Evolutionary conservation across 23 tunicate species (phyloP), one percentile per base, ranked within the genome.

Genomic region (Corella eumyota): DNA sequence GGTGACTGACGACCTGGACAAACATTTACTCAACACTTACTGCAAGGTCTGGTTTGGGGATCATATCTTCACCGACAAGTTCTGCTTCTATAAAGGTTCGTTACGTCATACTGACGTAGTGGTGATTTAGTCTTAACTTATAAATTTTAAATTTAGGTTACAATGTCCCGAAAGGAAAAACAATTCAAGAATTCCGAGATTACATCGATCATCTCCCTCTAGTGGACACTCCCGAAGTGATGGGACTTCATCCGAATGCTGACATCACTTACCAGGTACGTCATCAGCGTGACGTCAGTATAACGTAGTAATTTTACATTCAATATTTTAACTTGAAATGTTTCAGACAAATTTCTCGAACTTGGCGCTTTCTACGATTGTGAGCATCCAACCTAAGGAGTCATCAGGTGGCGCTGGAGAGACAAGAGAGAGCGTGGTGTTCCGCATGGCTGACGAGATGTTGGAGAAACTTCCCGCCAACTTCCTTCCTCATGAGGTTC

Each of bases 201-300:
- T 78, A 84, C 70, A 93, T 93, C 56, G 95, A 93, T 25, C 62
- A 78, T 32, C 84, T 93, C 20, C 99, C 99, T n/a, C 36, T 78
- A 15, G 93, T 80, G 21, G 99, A 93, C 45, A 66, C 99, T 11
- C 99, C 99, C 6, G 99, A 93, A 67, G 99, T 93, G 50, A 85
- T 93, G 88, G 99, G 99, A 35, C 95, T 93, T 40, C 99, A 93
- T 57, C 81, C 95, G 15, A 93, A 93, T 36, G 99, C 99, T 47
- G 99, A 93, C 47, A 93, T 93, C 66, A 93, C 99, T 1, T 93
- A 93, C 65, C 99, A 88, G 88, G 96, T 88, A 45, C 20, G 11
- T 9, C 15, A 15, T 9, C 48, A 40, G 11, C 48, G 15, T 15
- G 15, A 9, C 11, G 11, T 15, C 11, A 15, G 48, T 40, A 40